Evolutionary conservation across 2,888 invertebrate genomes (phyloP), one percentile per base, ranked within the genome.

Genomic region (Vanessa cardui): DNA sequence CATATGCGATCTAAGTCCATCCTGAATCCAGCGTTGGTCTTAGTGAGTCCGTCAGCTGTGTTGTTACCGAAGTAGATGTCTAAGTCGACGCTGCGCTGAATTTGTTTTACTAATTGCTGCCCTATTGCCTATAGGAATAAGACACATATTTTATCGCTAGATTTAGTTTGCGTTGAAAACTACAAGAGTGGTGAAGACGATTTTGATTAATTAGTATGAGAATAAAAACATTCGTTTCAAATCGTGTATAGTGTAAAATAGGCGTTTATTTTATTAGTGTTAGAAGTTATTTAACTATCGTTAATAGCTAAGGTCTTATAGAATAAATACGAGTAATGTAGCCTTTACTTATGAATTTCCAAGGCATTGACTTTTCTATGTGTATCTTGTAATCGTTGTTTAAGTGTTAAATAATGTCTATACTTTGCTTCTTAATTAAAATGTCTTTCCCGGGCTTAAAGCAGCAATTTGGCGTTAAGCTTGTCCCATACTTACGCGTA

Each of bases 1-100:
- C 93, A 93, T 72, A 92, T 83, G 46, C 80, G 82, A 66, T 93
- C 93, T 16, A 93, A 79, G 62, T 93, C 92, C 89, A 93, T 89
- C 63, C 86, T 83, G 72, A 93, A 93, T 0, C 93, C 93, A 1
- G 90, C 90, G n/a, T 90, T 80, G 2, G 85, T 90, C 20, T 77
- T 86, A 54, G 78, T 72, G 47, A 90, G 76, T 0, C 82, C 83
- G 0, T 86, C 83, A 0, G 81, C 72, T 0, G 87, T 90, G 58
- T 75, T 87, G 76, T 91, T 90, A 0, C 92, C 92, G 75, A 88
- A 92, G 80, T 87, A 90, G 9, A 92, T 90, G 68, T 93, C 91
- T 45, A 93, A 66, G 70, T 93, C 92, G 0, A 93, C 84, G 66
- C 92, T 92, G 64, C 85, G 88, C 64, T 86, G 82, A 39, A 86